Evolutionary conservation across 30 jellyfish, hydroid and myxozoan genomes (phyloP), one percentile per base, ranked within the genome.

Genomic region (Aurelia coerulea): DNA sequence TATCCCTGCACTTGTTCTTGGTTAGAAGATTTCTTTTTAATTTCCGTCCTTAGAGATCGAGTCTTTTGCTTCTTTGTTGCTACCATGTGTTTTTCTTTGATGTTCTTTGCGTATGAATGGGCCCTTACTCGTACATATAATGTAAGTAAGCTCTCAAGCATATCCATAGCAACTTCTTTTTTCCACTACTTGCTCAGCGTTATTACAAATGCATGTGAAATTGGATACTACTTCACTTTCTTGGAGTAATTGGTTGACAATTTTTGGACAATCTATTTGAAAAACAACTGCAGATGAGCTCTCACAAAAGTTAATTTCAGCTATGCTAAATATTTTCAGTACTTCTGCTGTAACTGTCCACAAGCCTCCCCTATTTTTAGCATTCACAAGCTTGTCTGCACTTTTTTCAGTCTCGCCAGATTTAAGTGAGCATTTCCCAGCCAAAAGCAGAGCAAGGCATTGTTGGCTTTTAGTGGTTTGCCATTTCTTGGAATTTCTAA

Each of bases 141-240:
- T 49, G 84, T 78, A 49, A 79, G 73, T 2, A 79, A 88, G 0
- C 86, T 71, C 13, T 88, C 93, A 16, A 88, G 76, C 64, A 88
- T 50, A 69, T 88, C 64, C 32, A 79, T 10, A 58, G 78, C 88
- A 33, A 35, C 68, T 77, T 58, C 63, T n/a, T 35, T 77, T 59
- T 56, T 77, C 72, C 46, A 42, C 50, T 17, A 2, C 73, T 12
- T 50, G 84, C 72, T 42, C 72, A 12, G 46, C 72, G 37, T 74
- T 74, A 74, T 74, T 52, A 53, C 84, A 74, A 53, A 74, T 71
- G 41, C 71, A 17, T 74, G 70, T 52, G 53, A 74, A 74, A 74
- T 74, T 74, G 33, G 84, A 69, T 69, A 69, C 4, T 41, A 74
- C 73, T 52, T 74, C 73, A 51, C 49, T 74, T 74, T 74, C 85